phyloP scores from a whole-genome alignment of 1,140 invertebrate species.

The Hyphantria cunea region DNA sequence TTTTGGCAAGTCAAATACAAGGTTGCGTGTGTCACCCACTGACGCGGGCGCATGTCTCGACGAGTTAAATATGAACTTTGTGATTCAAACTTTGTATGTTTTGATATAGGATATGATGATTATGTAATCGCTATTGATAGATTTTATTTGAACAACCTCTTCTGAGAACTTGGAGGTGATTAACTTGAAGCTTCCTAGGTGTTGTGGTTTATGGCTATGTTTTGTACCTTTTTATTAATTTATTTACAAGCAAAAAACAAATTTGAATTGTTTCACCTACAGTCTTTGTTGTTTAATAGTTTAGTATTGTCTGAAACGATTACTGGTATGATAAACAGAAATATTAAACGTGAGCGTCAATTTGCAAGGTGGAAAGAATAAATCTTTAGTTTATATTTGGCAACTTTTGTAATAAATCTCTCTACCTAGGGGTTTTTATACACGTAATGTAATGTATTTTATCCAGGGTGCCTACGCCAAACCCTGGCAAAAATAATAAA shows the following conservation, averaged over 20 bases:
- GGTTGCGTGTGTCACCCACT: constrained; percentile 30
- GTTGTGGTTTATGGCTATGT: not conserved
- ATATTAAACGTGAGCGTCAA: no score
- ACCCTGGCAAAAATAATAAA: no score
- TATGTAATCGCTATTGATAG: constrained; percentile 5
- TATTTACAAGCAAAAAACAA: not conserved
- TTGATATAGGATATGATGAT: constrained; percentile 17
- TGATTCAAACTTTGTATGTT: constrained; percentile 19
- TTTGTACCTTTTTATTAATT: not conserved
- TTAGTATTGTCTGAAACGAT: no score
- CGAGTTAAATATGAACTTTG: constrained; percentile 20
- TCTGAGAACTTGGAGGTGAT: not conserved
- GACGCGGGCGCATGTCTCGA: constrained; percentile 11
- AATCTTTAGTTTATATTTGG: no score
- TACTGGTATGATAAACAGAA: no score
- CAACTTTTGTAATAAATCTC: no score
- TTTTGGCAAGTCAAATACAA: constrained; percentile 32
- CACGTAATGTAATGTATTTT: no score
- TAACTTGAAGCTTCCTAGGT: not conserved
- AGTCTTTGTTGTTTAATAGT: no score
- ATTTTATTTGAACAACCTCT: constrained; percentile 6
- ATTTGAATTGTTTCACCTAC: no score
- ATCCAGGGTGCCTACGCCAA: no score
- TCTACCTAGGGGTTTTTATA: no score
- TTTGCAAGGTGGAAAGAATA: no score